These are phyloP conservation scores for Caenorhabditis uteleia DNA, from an alignment of 2,888 invertebrate species.

Conservation along the genomic window DNA sequence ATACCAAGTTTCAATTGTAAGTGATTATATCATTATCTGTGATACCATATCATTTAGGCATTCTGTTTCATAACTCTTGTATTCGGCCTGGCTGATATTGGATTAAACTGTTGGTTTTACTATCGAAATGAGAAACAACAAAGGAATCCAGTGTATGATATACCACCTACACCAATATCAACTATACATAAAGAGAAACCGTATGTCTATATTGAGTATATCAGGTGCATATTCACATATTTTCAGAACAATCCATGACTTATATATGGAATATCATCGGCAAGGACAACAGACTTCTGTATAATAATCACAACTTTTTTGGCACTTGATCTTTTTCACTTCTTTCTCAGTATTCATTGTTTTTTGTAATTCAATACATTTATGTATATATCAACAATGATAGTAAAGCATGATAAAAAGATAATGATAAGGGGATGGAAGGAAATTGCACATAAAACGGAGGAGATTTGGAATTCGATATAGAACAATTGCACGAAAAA, in stretches of 20 bases:
- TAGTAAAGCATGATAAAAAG: neutral
- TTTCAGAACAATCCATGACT: conserved; percentile 36
- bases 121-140: conserved; percentile 23
- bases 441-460: no score
- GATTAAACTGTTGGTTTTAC: conserved; percentile 22
- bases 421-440: no score
- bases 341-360: neutral
- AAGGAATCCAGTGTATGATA: conserved; percentile 29
- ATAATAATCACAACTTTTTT: neutral
- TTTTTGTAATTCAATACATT: neutral
- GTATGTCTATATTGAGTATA: conserved; percentile 6
- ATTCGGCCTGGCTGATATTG: conserved; percentile 26
- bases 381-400: neutral
- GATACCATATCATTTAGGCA: neutral
- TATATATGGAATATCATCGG: conserved; percentile 34
- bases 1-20: conserved; percentile 23
- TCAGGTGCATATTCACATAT: neutral
- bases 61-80: conserved; percentile 32
- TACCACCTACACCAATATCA: conserved; percentile 19
- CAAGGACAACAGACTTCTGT: conserved; percentile 38
- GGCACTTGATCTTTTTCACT: neutral
- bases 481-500: no score
- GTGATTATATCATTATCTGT: neutral
- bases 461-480: no score
- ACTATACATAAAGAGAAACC: conserved; percentile 25